Conservation (phyloP, 2,113 vertebrate genomes). For the Chionis minor region DNA sequence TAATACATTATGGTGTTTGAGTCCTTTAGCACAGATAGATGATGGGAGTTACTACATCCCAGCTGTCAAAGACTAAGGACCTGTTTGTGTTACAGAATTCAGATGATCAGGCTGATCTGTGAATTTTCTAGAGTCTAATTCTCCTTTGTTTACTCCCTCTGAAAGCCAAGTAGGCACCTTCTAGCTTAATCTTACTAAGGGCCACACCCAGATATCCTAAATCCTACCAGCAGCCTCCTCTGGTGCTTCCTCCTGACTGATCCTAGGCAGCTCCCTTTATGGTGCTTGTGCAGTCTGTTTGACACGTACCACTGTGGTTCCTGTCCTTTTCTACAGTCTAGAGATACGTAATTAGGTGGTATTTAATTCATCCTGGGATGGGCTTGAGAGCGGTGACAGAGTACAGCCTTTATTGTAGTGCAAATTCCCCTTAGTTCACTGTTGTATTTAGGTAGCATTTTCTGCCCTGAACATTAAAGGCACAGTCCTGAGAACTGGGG, state of each 20-base stretch:
- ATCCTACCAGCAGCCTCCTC: background rate
- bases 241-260: background rate
- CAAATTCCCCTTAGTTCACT: background rate
- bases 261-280: background rate
- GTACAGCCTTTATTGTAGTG: background rate
- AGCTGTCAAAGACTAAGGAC: background rate
- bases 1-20: background rate
- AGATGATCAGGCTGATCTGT: background rate
- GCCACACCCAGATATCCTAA: background rate
- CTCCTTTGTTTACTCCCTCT: background rate
- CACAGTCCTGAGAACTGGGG: background rate
- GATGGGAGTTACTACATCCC: background rate
- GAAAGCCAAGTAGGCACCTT: background rate
- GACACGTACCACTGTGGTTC: background rate
- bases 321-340: background rate
- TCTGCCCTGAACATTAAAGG: background rate
- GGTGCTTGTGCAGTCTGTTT: background rate
- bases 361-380: background rate
- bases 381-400: background rate
- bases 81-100: background rate
- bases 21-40: background rate
- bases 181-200: background rate
- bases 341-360: background rate
- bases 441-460: background rate
- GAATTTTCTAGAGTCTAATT: background rate